Conservation (phyloP, 2,113 vertebrate species). For the Emydura subglobosa region DNA sequence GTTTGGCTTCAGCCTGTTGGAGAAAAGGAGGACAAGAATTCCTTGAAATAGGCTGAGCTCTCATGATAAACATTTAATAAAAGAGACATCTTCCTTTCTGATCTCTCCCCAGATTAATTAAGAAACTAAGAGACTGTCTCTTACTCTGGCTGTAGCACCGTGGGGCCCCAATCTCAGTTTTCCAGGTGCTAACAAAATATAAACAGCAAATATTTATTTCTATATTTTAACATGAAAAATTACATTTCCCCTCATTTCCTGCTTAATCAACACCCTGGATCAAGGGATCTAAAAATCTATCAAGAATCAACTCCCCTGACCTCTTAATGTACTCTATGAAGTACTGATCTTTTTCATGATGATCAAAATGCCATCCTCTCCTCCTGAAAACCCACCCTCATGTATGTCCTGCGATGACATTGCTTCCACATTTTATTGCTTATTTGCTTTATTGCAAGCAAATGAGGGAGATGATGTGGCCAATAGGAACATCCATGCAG, state of each 20-base stretch:
- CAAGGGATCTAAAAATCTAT: neutral
- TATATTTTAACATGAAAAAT: neutral
- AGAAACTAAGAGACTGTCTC: neutral
- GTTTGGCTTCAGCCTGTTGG: conserved; percentile 11
- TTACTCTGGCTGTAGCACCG: neutral
- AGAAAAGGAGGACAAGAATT: conserved; percentile 5
- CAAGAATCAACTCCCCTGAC: fast-evolving
- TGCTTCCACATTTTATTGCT: neutral
- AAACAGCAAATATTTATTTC: fast-evolving
- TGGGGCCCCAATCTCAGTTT: neutral
- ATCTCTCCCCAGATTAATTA: neutral
- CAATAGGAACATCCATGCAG: neutral
- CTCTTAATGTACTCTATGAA: neutral
- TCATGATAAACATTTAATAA: conserved; percentile 15
- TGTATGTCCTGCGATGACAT: neutral
- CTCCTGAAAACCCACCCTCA: neutral
- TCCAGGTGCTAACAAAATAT: neutral
- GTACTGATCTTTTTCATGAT: neutral
- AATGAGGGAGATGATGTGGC: neutral
- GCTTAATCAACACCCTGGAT: neutral
- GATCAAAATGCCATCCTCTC: neutral
- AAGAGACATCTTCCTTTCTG: conserved; percentile 1
- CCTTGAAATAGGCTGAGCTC: conserved; percentile 5
- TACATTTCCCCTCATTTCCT: neutral
- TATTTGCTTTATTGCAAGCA: neutral